phyloP scores from a whole-genome alignment of 2,113 vertebrate genomes.

The Stegostoma tigrinum region DNA sequence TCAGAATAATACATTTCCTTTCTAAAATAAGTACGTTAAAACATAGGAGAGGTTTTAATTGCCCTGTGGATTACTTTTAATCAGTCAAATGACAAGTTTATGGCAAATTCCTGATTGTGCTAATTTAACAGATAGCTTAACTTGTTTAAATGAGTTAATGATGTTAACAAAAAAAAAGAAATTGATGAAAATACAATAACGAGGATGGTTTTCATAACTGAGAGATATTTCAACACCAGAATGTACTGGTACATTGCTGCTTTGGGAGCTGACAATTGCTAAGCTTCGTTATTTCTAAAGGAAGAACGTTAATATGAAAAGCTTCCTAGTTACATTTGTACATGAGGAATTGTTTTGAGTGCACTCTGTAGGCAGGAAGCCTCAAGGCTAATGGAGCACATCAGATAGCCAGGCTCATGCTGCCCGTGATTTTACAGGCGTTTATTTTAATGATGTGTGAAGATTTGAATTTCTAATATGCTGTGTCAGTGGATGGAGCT shows the following conservation, averaged over 20 bases:
- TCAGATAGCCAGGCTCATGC: not conserved
- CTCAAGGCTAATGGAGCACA: not conserved
- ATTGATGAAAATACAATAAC: not conserved
- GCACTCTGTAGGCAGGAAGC: not conserved
- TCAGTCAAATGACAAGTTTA: not conserved
- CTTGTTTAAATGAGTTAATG: not conserved
- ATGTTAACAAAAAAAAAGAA: not conserved
- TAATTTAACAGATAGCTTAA: not conserved
- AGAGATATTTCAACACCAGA: not conserved
- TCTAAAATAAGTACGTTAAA: not conserved
- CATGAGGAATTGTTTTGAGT: not conserved
- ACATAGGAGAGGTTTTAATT: not conserved
- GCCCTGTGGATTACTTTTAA: not conserved
- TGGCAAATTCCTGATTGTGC: not conserved
- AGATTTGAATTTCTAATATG: not conserved
- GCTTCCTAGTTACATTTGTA: not conserved
- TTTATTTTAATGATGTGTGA: not conserved
- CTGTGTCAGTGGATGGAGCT: not conserved
- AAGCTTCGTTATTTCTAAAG: not conserved
- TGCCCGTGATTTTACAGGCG: too few relatives aligned
- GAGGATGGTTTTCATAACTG: not conserved
- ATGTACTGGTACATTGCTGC: not conserved
- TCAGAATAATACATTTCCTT: not conserved
- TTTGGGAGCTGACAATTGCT: not conserved
- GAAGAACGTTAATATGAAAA: not conserved